These are phyloP conservation scores for Tenrec ecaudatus DNA, from an alignment of 2,113 vertebrate species.

Conservation along the genomic window DNA sequence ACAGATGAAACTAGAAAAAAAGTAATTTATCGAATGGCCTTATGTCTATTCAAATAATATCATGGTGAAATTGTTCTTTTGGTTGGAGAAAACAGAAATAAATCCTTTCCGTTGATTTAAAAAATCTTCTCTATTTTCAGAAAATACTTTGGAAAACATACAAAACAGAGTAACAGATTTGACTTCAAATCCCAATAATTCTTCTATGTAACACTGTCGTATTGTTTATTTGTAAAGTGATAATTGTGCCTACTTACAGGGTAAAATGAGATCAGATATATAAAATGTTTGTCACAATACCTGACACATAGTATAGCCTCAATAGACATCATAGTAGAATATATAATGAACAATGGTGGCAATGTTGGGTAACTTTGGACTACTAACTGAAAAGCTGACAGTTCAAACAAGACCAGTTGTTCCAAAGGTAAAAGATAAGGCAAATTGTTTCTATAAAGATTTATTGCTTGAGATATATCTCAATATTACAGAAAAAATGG, in stretches of 20 bases:
- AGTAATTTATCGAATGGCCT: background rate
- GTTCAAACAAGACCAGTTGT: too few species aligned
- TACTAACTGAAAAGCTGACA: too few species aligned
- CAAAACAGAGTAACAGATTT: background rate
- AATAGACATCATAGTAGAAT: background rate
- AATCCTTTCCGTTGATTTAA: background rate
- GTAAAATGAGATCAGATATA: background rate
- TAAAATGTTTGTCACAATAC: background rate
- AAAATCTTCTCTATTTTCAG: background rate
- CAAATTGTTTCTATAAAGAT: too few species aligned
- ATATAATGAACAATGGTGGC: too few species aligned
- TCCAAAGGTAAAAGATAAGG: too few species aligned
- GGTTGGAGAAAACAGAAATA: background rate
- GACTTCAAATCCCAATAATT: background rate
- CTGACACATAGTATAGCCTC: background rate
- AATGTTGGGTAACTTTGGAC: too few species aligned
- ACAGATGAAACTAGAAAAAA: background rate
- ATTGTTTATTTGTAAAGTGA: too few species aligned
- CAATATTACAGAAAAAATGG: too few species aligned
- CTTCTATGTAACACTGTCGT: too few species aligned
- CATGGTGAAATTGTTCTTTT: background rate
- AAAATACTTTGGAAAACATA: constrained; percentile 20
- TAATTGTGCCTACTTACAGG: too few species aligned
- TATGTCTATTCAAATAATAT: background rate
- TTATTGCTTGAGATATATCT: too few species aligned